phyloP scores from a whole-genome alignment of 1,140 invertebrate genomes.

The Zophobas morio region DNA sequence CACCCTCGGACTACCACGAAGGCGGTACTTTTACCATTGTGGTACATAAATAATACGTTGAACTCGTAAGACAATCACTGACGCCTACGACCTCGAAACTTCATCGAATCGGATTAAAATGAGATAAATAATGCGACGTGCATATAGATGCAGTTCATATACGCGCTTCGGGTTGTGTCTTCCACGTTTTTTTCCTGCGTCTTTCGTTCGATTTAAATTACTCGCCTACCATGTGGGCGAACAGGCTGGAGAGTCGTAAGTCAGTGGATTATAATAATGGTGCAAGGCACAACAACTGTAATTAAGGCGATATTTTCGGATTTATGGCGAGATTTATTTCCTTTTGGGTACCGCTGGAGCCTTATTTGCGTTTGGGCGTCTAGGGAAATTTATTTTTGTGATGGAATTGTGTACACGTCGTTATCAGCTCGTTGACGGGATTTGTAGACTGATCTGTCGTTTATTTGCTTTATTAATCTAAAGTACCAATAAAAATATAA shows the following conservation, averaged over 20 bases:
- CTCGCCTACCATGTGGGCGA: slow-evolving; percentile 20
- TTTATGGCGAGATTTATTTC: slow-evolving; percentile 22
- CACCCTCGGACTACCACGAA: slow-evolving; percentile 9
- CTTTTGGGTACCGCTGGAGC: too few relatives aligned
- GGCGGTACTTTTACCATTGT: not conserved
- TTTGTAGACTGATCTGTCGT: too few relatives aligned
- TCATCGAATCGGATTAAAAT: slow-evolving; percentile 2
- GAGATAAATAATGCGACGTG: slow-evolving; percentile 8
- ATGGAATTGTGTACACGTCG: too few relatives aligned
- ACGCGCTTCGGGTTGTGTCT: slow-evolving; percentile 1
- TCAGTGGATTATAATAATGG: slow-evolving; percentile 23
- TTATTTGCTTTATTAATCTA: too few relatives aligned
- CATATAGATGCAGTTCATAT: not conserved
- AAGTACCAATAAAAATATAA: too few relatives aligned
- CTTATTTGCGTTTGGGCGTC: too few relatives aligned
- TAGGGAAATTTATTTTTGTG: too few relatives aligned
- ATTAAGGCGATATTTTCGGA: slow-evolving; percentile 27
- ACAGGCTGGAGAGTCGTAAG: slow-evolving; percentile 3
- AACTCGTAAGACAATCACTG: slow-evolving; percentile 28
- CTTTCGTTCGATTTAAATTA: slow-evolving; percentile 21
- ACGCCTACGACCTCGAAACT: slow-evolving; percentile 21
- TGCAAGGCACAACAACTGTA: not conserved
- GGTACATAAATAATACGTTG: slow-evolving; percentile 22
- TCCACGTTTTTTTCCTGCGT: not conserved
- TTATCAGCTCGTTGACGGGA: too few relatives aligned